These are phyloP conservation scores for Cacatua alba DNA, from an alignment of 2,113 vertebrate species.

Conservation along the genomic window DNA sequence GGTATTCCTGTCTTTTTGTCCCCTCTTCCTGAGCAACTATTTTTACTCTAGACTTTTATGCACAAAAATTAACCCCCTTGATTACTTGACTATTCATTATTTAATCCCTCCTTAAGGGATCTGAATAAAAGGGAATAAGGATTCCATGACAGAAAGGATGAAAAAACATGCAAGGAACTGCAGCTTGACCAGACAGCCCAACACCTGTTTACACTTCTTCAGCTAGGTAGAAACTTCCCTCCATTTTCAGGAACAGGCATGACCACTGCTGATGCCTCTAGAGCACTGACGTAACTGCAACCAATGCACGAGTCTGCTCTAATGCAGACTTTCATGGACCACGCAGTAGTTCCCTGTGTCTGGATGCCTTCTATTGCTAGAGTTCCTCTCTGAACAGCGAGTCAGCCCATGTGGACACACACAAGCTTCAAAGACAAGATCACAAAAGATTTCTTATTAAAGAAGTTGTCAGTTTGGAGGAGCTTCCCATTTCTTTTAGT, in stretches of 20 bases:
- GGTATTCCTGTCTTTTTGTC: neutral
- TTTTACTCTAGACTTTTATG: neutral
- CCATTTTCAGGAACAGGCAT: neutral
- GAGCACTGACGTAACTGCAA: neutral
- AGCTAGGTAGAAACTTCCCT: neutral
- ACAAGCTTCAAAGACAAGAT: neutral
- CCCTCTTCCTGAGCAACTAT: neutral
- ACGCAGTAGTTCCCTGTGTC: neutral
- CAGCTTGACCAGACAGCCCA: neutral
- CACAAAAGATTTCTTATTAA: neutral
- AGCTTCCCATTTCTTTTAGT: neutral
- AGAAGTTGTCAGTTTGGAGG: neutral
- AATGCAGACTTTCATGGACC: neutral
- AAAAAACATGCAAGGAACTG: neutral
- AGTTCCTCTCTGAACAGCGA: neutral
- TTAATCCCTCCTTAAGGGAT: neutral
- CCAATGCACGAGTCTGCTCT: rapidly evolving
- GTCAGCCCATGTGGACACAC: neutral
- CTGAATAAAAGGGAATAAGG: neutral
- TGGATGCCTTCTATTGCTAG: neutral
- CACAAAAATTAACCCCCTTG: neutral
- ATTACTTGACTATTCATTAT: neutral
- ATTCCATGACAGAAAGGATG: neutral
- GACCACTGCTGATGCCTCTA: neutral
- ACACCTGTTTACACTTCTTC: neutral